Evolutionary conservation across 2,797 vertebrate species (phyloP), one percentile per base, ranked within the genome.

Genomic region (Anabacerthia variegaticeps): DNA sequence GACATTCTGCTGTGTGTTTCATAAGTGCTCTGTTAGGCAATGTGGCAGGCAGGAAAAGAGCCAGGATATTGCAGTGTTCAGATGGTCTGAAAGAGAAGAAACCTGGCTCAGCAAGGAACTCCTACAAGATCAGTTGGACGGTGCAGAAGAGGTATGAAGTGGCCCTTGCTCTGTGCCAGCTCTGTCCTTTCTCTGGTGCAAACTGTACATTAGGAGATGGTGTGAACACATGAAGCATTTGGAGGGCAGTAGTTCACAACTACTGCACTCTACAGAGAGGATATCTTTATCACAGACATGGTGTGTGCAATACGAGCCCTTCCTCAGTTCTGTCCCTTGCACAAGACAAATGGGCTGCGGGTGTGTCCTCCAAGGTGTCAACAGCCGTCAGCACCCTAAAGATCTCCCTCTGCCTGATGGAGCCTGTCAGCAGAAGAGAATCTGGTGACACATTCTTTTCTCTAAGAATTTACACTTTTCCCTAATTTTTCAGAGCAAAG

Each of bases 361-460:
- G 20, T 46, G 20, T 39, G 27, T 54, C 58, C 46, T 61, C 32
- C 66, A 72, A 63, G 26, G 10, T 20, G 19, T 41, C 77, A 56
- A 41, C 23, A 61, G 14, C 28, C 37, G 37, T 5, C 56, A 72
- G 16, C 44, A 77, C 27, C 52, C 36, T 51, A 13, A 51, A 55
- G 49, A 83, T 34, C 10, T 18, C 8, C 2, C 12, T n/a, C 75
- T 67, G 4, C 8, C 10, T 39, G 12, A 19, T 44, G 39, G 26
- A 75, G n/a, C 16, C 21, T 51, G 22, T n/a, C 44, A 37, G 10
- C 32, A 68, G 46, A 74, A 72, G 7, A 65, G 2, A 71, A 58
- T 39, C 17, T 62, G 24, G 9, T 41, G 2, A 4, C 0, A 0
- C 27, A 2, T 2, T 16, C 54, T 65, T 61, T 67, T 12, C 19